Evolutionary conservation across 2,888 invertebrate genomes (phyloP).

Genomic region (Coenonympha arcania): DNA sequence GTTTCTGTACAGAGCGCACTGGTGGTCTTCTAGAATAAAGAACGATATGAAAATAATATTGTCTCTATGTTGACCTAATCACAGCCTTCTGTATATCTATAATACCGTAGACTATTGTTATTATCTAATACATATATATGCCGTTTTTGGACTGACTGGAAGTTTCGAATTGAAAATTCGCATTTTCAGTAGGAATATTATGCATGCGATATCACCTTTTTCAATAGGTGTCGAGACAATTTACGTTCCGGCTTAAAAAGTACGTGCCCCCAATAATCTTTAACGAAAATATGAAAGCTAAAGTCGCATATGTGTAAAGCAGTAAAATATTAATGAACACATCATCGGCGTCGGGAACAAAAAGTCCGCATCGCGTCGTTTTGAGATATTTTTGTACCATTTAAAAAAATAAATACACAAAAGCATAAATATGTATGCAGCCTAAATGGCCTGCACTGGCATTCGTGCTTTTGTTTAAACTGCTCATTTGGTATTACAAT

Average conservation of each 20-base stretch:
- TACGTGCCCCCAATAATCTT: not conserved
- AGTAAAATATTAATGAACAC: conserved; percentile 8
- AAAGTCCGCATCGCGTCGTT: conserved; percentile 6
- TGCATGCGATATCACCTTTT: no score
- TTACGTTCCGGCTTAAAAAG: not conserved
- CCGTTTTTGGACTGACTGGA: no score
- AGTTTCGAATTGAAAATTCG: no score
- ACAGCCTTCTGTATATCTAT: no score
- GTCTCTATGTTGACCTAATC: no score
- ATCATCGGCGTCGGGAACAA: conserved; percentile 11
- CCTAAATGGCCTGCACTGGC: conserved; percentile 25
- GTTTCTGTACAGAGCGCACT: no score
- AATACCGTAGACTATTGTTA: no score
- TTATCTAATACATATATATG: no score
- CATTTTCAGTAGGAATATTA: no score
- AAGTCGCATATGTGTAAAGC: not conserved
- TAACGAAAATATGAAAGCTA: not conserved
- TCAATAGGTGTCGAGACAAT: no score
- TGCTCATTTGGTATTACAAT: conserved; percentile 27
- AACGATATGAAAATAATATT: no score
- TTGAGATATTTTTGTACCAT: conserved; percentile 10
- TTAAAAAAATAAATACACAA: conserved; percentile 17
- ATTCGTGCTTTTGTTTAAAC: conserved; percentile 27
- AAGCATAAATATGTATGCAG: conserved; percentile 24
- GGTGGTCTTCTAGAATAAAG: no score